Evolutionary conservation across 2,888 invertebrate species (phyloP), one percentile per base, ranked within the genome.

Genomic region (Stratiomys singularior): DNA sequence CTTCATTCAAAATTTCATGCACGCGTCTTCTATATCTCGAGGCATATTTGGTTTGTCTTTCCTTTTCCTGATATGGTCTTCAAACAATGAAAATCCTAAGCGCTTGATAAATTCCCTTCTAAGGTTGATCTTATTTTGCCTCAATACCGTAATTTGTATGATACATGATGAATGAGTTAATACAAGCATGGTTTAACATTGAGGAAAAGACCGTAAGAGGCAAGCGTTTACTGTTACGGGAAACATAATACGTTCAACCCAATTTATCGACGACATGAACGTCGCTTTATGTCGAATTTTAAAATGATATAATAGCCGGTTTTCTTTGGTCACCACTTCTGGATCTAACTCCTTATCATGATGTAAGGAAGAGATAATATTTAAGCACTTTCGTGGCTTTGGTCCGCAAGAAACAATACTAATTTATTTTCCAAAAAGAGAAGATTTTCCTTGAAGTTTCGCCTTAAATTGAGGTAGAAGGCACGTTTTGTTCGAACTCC

Each of bases 1-100:
- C 52, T 52, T 52, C 52, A 52, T 52, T 13, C 52, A 52, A 52
- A 52, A 52, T 52, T 52, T 52, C 52, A 52, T 52, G 52, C 52
- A 52, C 15, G 18, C 52, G 52, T 52, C 15, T 52, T 52, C 52
- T 18, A 52, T 52, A 15, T 52, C 52, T 52, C 52, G 52, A 4
- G 4, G 3, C 15, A 52, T 52, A n/a, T 18, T 5, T 52, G 52
- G 52, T 9, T 52, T 52, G 52, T 52, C 52, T 52, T 52, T 52
- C 18, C 52, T 52, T 52, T 52, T 52, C 52, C 18, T 52, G 37
- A n/a, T n/a, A n/a, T n/a, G n/a, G n/a, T n/a, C n/a, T n/a, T n/a
- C n/a, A n/a, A n/a, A n/a, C n/a, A n/a, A n/a, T n/a, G n/a, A 37
- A 37, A 37, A 9, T 37, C 9, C 37, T 9, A 37, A 37, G 37